Base-by-base conservation (phyloP, 2,113 vertebrate species). In the Mobula hypostoma region DNA sequence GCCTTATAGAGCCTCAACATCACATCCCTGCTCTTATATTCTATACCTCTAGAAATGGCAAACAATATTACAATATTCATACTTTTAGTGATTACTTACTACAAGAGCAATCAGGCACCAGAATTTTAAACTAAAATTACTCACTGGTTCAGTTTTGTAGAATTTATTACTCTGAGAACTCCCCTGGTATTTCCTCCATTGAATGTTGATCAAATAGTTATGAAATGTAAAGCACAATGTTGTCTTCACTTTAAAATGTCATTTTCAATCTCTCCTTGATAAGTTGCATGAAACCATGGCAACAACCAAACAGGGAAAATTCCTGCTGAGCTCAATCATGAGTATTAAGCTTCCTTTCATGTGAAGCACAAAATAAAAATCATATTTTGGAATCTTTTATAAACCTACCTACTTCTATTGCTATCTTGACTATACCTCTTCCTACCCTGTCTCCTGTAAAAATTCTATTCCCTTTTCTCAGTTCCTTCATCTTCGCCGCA, bases 211-310 rank as follows among this genome's bases (percentile, higher is more conserved):
- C 5, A 56, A 68, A 12, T 70, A n/a, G 12, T 68, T 68, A 91
- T 61, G n/a, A 88, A 91, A n/a, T 68, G n/a, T 21, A 36, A 91
- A 91, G 66, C 15, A 32, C 66, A 92, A 63, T 24, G 19, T 70
- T 92, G 15, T n/a, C 70, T 63, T 63, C 88, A 92, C 21, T 92
- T 92, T 70, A 70, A 92, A 82, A 70, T n/a, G 72, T 40, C 66
- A 92, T 29, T 70, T 92, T 36, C 32, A 92, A 92, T 92, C 19
- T 36, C n/a, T 68, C 19, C 66, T 90, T 90, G 87, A 92, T 70
- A 70, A 91, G 32, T 40, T 92, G 32, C 63, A 70, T 92, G 94
- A 93, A 94, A 87, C 94, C 94, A 95, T 95, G 94, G 94, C 82
- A 94, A 72, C 78, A 74, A 66, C 24, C 48, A 90, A 94, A 94